Percentiles rank a stretch among this genome's conserved stretches.
phyloP scores from a whole-genome alignment of 2,113 vertebrate genomes.

The Coregonus clupeaformis region DNA sequence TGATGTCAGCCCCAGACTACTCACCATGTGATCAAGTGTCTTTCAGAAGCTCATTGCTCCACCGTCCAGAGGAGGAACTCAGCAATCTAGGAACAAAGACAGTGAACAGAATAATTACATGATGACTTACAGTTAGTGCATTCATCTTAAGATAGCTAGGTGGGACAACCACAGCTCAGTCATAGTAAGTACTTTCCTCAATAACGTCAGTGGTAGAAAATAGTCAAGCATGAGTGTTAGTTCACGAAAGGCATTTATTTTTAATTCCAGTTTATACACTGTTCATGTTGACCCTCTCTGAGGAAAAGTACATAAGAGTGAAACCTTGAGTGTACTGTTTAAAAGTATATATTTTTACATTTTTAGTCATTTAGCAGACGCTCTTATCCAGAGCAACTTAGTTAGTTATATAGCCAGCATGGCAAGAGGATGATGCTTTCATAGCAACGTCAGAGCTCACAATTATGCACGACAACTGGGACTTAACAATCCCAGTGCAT shows the following conservation, averaged over 20 bases:
- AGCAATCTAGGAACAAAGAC: constrained; percentile 7
- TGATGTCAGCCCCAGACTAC: not conserved
- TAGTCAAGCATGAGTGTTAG: too few species aligned
- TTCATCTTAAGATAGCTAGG: too few species aligned
- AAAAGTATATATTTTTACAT: not conserved
- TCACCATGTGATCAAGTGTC: constrained; percentile 74
- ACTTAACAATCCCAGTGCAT: not conserved
- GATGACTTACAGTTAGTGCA: too few species aligned
- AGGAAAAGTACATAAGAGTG: not conserved
- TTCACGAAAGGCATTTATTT: not conserved
- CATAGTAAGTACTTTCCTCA: too few species aligned
- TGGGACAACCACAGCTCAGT: too few species aligned
- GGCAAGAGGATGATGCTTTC: not conserved
- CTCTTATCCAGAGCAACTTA: too few species aligned
- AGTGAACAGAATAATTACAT: not conserved
- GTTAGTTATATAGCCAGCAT: too few species aligned
- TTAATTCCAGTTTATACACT: too few species aligned
- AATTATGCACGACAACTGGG: not conserved
- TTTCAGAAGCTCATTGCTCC: constrained; percentile 57
- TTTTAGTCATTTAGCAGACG: too few species aligned
- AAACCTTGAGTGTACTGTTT: not conserved
- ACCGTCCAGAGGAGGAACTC: constrained; percentile 29
- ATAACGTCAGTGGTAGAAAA: too few species aligned
- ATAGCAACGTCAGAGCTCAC: not conserved
- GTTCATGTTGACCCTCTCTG: not conserved